phyloP scores from a whole-genome alignment of 2,797 vertebrate genomes.

The Iguana delicatissima region DNA sequence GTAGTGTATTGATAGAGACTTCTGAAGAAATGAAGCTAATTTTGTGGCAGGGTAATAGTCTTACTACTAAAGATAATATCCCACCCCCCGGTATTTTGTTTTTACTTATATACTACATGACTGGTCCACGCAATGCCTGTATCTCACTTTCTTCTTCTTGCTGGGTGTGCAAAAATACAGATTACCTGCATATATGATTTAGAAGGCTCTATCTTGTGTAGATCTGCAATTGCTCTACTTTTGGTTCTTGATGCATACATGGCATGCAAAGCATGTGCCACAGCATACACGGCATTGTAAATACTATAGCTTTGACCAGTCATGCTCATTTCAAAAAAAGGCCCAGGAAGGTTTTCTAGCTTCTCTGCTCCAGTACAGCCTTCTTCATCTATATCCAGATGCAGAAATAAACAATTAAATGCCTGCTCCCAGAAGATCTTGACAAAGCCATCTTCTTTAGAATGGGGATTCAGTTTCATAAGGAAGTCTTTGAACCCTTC shows the following conservation, averaged over 20 bases:
- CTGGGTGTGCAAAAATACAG: too few species aligned
- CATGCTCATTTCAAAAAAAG: conserved; percentile 19
- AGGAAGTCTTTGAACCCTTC: background rate
- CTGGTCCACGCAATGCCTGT: background rate
- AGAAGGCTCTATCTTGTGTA: background rate
- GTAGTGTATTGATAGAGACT: too few species aligned
- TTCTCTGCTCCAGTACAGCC: background rate
- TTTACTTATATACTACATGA: too few species aligned
- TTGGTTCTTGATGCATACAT: background rate
- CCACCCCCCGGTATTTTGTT: too few species aligned
- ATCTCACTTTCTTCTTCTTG: background rate
- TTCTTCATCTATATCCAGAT: background rate
- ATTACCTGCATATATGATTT: background rate
- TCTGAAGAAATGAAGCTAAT: too few species aligned
- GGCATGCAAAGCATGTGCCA: background rate
- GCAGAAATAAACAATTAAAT: background rate
- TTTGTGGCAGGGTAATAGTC: too few species aligned
- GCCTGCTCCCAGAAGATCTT: conserved; percentile 1
- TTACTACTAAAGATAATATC: too few species aligned
- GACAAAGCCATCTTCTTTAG: background rate
- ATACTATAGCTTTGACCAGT: conserved; percentile 9
- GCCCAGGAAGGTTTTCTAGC: background rate
- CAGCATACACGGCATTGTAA: background rate
- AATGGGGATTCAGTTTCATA: background rate
- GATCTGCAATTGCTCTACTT: background rate